A percentile compares a stretch with the other conserved stretches of the same genome.
Evolutionary conservation across 1,140 invertebrate species (phyloP).

Genomic region (Brachionus manjavacas): DNA sequence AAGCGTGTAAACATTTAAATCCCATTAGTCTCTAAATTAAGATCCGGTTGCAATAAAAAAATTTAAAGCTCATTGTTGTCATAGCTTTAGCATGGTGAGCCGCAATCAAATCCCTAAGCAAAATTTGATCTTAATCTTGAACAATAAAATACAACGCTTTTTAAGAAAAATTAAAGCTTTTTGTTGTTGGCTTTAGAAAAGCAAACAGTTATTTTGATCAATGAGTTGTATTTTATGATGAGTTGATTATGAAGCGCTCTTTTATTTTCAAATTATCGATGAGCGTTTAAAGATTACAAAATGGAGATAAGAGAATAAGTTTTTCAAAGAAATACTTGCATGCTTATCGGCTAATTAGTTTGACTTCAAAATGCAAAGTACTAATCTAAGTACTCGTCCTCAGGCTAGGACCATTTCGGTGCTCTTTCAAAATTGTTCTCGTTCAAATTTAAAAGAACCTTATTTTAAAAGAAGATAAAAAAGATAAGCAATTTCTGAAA

Average conservation of each 20-base stretch:
- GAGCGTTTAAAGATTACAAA: neutral
- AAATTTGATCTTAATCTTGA: neutral
- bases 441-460: neutral
- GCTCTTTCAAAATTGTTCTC: neutral
- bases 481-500: neutral
- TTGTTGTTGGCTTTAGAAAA: neutral
- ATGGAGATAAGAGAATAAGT: neutral
- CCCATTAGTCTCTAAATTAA: neutral
- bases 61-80: neutral
- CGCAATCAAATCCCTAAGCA: neutral
- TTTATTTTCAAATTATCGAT: neutral
- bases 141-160: neutral
- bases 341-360: neutral
- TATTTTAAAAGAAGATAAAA: neutral
- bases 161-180: neutral
- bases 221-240: neutral
- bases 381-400: neutral
- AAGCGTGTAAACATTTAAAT: neutral
- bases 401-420: neutral
- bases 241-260: neutral
- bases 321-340: neutral
- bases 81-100: neutral
- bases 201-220: neutral
- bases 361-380: neutral
- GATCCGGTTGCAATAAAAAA: conserved; percentile 1